phyloP scores from a whole-genome alignment of 2,888 invertebrate species.

The Synergus umbraculus region DNA sequence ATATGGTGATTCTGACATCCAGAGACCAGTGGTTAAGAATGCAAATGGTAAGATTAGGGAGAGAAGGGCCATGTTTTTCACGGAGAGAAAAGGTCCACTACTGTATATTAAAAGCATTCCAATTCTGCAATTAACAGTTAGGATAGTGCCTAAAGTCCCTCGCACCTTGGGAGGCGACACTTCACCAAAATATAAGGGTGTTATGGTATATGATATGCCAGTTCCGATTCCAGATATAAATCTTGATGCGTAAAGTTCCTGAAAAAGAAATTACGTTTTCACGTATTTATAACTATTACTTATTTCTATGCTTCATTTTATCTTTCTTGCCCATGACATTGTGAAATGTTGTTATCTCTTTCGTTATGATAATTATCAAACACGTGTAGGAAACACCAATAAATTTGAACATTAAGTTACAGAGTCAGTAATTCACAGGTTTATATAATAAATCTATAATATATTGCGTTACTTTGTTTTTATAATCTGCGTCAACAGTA shows the following conservation, averaged over 20 bases:
- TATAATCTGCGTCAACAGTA: neutral
- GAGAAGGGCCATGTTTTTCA: neutral
- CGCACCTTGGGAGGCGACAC: slow-evolving; percentile 67
- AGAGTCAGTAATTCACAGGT: too few relatives aligned
- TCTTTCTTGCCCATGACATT: too few relatives aligned
- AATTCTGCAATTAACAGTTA: neutral
- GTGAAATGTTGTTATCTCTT: too few relatives aligned
- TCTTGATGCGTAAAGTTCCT: slow-evolving; percentile 55
- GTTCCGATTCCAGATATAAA: slow-evolving; percentile 59
- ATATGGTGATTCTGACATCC: slow-evolving; percentile 21
- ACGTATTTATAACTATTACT: too few relatives aligned
- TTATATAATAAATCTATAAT: too few relatives aligned
- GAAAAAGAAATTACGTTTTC: neutral
- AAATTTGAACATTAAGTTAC: too few relatives aligned
- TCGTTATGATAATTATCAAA: too few relatives aligned
- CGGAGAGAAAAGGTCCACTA: neutral
- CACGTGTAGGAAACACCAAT: too few relatives aligned
- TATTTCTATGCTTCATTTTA: too few relatives aligned
- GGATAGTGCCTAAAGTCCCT: slow-evolving; percentile 58
- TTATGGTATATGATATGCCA: slow-evolving; percentile 65
- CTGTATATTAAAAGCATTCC: slow-evolving; percentile 1
- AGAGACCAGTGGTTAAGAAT: neutral
- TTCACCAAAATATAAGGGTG: slow-evolving; percentile 67
- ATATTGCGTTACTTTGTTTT: too few relatives aligned
- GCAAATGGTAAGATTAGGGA: neutral